Conservation (phyloP, 1,140 invertebrate species). For the Galendromus occidentalis region DNA sequence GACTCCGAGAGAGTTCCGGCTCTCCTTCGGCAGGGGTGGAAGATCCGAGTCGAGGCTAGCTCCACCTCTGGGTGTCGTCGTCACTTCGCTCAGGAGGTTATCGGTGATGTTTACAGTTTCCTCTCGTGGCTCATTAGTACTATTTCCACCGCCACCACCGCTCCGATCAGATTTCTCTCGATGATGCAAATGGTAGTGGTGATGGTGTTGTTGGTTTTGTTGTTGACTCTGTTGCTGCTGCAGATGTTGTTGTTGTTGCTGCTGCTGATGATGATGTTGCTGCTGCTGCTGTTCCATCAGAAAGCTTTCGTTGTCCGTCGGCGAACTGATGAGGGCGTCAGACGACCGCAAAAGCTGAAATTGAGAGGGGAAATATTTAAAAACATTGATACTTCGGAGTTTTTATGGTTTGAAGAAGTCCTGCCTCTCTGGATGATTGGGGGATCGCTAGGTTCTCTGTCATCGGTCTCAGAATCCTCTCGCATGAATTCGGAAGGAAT, state of each 20-base stretch:
- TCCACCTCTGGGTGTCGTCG: neutral
- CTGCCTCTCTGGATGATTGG: too few species aligned
- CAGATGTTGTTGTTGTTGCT: too few species aligned
- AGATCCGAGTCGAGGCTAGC: neutral
- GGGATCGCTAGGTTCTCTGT: too few species aligned
- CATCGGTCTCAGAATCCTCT: too few species aligned
- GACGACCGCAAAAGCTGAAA: neutral
- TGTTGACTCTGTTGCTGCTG: too few species aligned
- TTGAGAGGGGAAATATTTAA: too few species aligned
- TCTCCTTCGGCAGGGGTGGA: neutral
- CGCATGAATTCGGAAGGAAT: too few species aligned
- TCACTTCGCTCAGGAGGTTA: neutral
- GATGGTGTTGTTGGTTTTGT: too few species aligned
- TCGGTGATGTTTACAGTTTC: constrained; percentile 10
- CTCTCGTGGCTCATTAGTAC: neutral
- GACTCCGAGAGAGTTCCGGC: constrained; percentile 6
- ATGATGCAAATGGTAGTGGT: neutral
- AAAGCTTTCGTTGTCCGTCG: constrained; percentile 3
- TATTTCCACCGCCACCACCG: too few species aligned
- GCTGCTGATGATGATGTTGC: too few species aligned
- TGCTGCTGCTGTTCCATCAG: neutral
- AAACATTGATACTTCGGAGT: too few species aligned
- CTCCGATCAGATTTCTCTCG: neutral
- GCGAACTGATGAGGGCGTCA: neutral
- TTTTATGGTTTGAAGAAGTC: too few species aligned